phyloP scores from a whole-genome alignment of 1,140 invertebrate species.

The Bombus pyrosoma region DNA sequence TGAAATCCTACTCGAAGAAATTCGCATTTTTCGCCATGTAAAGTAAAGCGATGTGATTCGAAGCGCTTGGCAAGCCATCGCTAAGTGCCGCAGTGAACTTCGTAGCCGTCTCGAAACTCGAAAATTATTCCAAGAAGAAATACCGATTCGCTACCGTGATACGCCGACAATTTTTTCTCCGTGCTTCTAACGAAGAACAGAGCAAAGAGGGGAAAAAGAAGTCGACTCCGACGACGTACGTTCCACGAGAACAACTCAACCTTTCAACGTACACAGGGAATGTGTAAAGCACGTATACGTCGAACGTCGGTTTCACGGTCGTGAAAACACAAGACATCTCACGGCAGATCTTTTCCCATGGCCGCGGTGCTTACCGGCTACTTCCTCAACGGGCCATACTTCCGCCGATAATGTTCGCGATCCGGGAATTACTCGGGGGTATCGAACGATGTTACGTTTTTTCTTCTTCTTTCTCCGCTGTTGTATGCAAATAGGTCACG shows the following conservation, averaged over 20 bases:
- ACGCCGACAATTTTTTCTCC: background rate
- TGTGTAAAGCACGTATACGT: constrained; percentile 11
- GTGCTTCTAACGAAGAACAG: background rate
- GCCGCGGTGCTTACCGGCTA: constrained; percentile 26
- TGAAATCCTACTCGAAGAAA: no score
- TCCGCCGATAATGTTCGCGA: constrained; percentile 45
- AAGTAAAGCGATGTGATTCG: no score
- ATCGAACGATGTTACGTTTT: background rate
- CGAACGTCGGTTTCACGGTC: constrained; percentile 44
- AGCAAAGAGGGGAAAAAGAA: background rate
- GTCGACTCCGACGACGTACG: background rate
- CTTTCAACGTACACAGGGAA: background rate
- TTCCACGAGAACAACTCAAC: constrained; percentile 10
- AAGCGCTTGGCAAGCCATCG: no score
- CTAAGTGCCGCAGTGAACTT: background rate
- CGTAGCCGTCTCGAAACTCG: background rate
- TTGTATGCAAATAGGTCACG: constrained; percentile 25
- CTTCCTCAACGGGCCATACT: constrained; percentile 36
- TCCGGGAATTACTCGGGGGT: background rate
- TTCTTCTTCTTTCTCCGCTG: no score
- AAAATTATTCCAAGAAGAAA: background rate
- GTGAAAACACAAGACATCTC: constrained; percentile 33
- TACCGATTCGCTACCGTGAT: background rate
- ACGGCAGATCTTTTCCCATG: constrained; percentile 48
- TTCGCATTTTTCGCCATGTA: no score